phyloP scores from a whole-genome alignment of 1,140 invertebrate genomes.

The Leptoteleia sp. region DNA sequence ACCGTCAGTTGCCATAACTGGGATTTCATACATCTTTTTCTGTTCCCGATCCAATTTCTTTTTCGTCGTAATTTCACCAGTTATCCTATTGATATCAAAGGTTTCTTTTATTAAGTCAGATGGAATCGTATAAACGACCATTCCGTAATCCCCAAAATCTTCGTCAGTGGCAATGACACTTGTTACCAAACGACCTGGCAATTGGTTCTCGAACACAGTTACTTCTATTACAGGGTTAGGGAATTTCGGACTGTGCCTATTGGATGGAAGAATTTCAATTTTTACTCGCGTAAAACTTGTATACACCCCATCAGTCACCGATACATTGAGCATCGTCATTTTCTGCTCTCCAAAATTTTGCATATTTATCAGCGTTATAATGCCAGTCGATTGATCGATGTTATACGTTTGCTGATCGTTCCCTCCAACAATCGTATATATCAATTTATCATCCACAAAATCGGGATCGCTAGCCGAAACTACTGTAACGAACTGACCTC shows the following conservation, averaged over 20 bases:
- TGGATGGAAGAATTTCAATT: slow-evolving; percentile 90
- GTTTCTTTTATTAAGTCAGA: slow-evolving; percentile 88
- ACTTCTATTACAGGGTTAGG: slow-evolving; percentile 88
- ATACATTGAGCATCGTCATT: slow-evolving; percentile 89
- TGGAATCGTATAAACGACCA: slow-evolving; percentile 89
- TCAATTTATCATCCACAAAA: slow-evolving; percentile 87
- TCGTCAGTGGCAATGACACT: slow-evolving; percentile 89
- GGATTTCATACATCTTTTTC: slow-evolving; percentile 88
- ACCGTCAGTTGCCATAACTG: slow-evolving; percentile 92
- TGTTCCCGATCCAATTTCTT: slow-evolving; percentile 90
- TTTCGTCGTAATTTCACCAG: slow-evolving; percentile 90
- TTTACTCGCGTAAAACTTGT: slow-evolving; percentile 90
- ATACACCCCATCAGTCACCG: slow-evolving; percentile 95
- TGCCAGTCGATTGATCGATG: slow-evolving; percentile 87
- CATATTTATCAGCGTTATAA: slow-evolving; percentile 86
- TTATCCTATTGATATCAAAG: slow-evolving; percentile 89
- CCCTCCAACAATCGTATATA: slow-evolving; percentile 91
- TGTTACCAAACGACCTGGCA: slow-evolving; percentile 87
- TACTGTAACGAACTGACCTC: slow-evolving; percentile 93
- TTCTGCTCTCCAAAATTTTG: slow-evolving; percentile 85
- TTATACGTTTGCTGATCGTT: slow-evolving; percentile 92
- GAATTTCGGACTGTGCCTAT: slow-evolving; percentile 90
- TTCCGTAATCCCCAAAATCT: slow-evolving; percentile 91
- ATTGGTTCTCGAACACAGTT: slow-evolving; percentile 89
- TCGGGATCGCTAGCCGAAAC: slow-evolving; percentile 94